Evolutionary conservation across 1,140 invertebrate species (phyloP).

Genomic region (Calliopsis andreniformis): DNA sequence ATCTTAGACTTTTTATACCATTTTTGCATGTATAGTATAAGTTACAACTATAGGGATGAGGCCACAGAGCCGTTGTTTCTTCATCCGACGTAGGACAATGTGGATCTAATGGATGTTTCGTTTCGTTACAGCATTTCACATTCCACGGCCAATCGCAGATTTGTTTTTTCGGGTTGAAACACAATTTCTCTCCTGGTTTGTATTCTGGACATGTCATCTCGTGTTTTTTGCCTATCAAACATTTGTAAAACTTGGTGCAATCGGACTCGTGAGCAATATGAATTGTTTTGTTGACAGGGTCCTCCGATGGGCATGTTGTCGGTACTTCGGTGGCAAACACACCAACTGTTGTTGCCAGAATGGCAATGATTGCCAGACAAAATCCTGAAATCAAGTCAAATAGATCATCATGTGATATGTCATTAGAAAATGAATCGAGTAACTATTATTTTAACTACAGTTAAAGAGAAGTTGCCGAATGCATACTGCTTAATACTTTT

Average conservation of each 20-base stretch:
- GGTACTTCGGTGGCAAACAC: neutral
- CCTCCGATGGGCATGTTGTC: constrained; percentile 36
- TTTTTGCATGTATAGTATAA: constrained; percentile 71
- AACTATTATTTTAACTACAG: too few relatives aligned
- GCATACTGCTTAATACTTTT: too few relatives aligned
- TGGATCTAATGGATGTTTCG: neutral
- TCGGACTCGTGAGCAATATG: constrained; percentile 60
- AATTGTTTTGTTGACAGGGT: constrained; percentile 25
- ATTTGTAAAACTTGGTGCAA: constrained; percentile 72
- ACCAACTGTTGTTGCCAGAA: neutral
- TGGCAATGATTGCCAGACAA: accelerated
- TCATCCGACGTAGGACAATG: neutral
- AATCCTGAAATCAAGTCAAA: neutral
- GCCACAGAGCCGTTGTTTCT: neutral
- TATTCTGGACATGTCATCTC: constrained; percentile 33
- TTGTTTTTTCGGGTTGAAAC: constrained; percentile 71
- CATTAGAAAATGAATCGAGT: too few relatives aligned
- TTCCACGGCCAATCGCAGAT: constrained; percentile 70
- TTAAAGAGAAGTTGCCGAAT: too few relatives aligned
- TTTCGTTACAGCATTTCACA: constrained; percentile 65
- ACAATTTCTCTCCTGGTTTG: constrained; percentile 61
- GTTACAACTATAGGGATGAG: constrained; percentile 29
- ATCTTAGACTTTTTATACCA: constrained; percentile 57
- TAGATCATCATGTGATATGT: too few relatives aligned
- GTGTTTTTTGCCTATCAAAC: constrained; percentile 39